Percentiles rank a stretch among this genome's conserved stretches.
Evolutionary conservation across 2,888 invertebrate genomes (phyloP).

Genomic region (Ophioninae sp.): DNA sequence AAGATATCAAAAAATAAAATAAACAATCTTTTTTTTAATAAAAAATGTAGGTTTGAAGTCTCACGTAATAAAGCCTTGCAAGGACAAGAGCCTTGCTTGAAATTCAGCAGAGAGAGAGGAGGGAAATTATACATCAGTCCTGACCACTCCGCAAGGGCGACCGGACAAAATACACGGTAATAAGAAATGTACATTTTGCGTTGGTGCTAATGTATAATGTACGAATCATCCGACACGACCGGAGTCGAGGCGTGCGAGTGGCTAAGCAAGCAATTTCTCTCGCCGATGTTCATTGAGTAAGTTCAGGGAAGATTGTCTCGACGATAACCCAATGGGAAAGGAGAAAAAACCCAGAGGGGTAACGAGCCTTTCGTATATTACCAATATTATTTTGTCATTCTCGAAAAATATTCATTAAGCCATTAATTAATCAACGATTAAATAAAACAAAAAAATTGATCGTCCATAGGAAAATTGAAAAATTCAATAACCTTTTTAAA

Average conservation of each 20-base stretch:
- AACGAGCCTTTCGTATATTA: not conserved
- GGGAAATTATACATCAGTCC: slow-evolving; percentile 55
- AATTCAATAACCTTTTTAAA: no score
- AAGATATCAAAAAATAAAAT: no score
- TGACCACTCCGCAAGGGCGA: slow-evolving; percentile 14
- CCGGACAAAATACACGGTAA: slow-evolving; percentile 34
- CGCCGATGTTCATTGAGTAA: slow-evolving; percentile 30
- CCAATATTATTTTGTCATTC: slow-evolving; percentile 1
- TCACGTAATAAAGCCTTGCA: slow-evolving; percentile 58
- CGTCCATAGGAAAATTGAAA: no score
- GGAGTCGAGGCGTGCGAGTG: slow-evolving; percentile 31
- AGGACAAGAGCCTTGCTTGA: slow-evolving; percentile 56
- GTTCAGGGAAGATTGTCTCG: slow-evolving; percentile 27
- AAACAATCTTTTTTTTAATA: no score
- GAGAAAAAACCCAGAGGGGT: not conserved
- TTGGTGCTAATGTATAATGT: slow-evolving; percentile 37
- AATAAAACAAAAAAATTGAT: no score
- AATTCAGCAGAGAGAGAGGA: slow-evolving; percentile 46
- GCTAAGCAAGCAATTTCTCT: slow-evolving; percentile 35
- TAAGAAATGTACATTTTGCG: slow-evolving; percentile 37
- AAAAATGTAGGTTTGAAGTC: no score
- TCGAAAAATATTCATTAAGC: not conserved
- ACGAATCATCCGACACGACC: slow-evolving; percentile 27
- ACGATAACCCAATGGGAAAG: slow-evolving; percentile 9
- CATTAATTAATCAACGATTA: no score